Evolutionary conservation across 1,140 invertebrate genomes (phyloP).

Genomic region (Mya arenaria): DNA sequence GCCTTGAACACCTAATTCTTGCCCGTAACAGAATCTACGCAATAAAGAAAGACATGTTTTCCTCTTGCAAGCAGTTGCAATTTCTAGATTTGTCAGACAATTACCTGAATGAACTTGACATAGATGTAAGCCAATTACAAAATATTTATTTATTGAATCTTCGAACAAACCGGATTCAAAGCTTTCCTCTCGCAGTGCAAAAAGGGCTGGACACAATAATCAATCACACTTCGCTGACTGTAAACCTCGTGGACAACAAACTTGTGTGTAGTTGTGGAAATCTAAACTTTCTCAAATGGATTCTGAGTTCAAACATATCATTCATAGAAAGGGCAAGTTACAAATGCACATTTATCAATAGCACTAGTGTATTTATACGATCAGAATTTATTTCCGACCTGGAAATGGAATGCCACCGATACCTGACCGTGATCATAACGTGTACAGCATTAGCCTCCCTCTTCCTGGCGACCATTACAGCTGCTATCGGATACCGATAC

Average conservation of each 20-base stretch:
- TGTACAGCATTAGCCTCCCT: neutral
- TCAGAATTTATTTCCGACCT: neutral
- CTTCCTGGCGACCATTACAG: constrained; percentile 10
- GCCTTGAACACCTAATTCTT: constrained; percentile 3
- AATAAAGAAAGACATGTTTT: constrained; percentile 34
- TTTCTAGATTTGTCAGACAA: constrained; percentile 28
- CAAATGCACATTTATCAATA: constrained; percentile 18
- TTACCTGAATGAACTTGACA: constrained; percentile 23
- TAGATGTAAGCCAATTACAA: neutral
- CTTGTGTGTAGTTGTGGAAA: constrained; percentile 37
- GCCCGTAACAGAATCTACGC: constrained; percentile 21
- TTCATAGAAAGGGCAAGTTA: constrained; percentile 3
- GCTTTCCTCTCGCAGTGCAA: neutral
- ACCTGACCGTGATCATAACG: constrained; percentile 21
- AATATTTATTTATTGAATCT: constrained; percentile 26
- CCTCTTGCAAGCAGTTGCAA: neutral
- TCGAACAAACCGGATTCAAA: constrained; percentile 9
- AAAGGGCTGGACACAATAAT: neutral
- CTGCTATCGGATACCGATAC: neutral
- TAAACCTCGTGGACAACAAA: constrained; percentile 36
- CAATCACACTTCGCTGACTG: neutral
- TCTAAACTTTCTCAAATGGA: constrained; percentile 41
- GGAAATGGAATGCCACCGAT: constrained; percentile 19
- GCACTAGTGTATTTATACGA: neutral
- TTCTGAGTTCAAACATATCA: constrained; percentile 2